These are phyloP conservation scores for Aleiodes sp. DNA, from an alignment of 1,140 invertebrate species.

Conservation along the genomic window DNA sequence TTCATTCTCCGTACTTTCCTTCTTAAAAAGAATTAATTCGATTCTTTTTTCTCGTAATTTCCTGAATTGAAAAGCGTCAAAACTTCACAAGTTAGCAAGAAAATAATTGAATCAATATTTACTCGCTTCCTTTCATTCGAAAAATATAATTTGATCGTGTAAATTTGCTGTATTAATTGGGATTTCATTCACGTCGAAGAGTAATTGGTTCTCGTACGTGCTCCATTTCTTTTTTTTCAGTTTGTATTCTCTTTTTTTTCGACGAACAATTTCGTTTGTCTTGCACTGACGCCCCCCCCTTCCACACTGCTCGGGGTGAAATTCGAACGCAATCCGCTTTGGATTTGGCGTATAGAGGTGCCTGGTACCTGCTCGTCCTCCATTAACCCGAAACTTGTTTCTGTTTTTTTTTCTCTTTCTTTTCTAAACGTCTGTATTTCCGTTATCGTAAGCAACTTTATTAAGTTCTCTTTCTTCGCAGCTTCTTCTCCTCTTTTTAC, in stretches of 20 bases:
- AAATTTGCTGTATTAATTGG: conserved; percentile 2
- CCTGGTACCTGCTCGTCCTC: conserved; percentile 14
- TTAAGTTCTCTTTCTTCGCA: no score
- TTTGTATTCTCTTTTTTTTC: not conserved
- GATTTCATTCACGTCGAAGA: conserved; percentile 2
- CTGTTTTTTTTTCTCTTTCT: not conserved
- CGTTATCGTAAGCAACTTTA: not conserved
- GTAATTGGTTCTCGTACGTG: conserved; percentile 16
- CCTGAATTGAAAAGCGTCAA: not conserved
- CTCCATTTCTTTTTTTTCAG: not conserved
- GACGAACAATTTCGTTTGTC: conserved; percentile 1
- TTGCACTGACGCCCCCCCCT: not conserved
- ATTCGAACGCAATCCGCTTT: not conserved
- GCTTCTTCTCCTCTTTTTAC: no score
- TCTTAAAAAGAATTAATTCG: no score
- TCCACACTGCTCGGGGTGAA: not conserved
- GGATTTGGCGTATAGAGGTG: not conserved
- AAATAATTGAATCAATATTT: not conserved
- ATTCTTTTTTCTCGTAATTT: no score
- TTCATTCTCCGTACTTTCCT: no score
- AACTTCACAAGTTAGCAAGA: not conserved
- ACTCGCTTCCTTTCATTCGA: not conserved
- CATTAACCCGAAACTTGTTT: conserved; percentile 15
- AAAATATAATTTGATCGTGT: not conserved
- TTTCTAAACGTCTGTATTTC: conserved; percentile 9